Base-by-base conservation (phyloP, 2,113 vertebrate genomes). In the Bambusicola thoracicus region DNA sequence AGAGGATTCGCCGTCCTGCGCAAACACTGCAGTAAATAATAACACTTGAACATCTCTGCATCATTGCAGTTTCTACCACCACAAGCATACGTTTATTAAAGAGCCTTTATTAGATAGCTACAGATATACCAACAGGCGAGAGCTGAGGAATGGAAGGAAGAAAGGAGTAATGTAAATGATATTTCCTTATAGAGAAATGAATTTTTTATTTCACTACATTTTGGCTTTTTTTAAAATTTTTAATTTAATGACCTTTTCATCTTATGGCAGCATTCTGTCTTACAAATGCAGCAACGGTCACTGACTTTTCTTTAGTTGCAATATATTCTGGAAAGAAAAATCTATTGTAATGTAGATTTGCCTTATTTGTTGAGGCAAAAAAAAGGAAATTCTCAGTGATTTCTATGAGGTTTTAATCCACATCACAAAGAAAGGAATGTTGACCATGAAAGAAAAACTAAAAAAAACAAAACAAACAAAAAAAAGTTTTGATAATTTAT, bases 11-110 rank as follows among this genome's bases (percentile, higher is more conserved):
- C 98, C 97, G 96, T 98, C 96, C 98, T 98, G 98, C 97, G 98
- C 99, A 99, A 99, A 99, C 98, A 98, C 98, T 98, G 98, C 99
- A 99, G 99, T 99, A 99, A 99, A 99, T 99, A 99, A 99, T 98
- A 99, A 99, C 98, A 99, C 98, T 98, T 98, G 97, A 98, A 97
- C 98, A 98, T 98, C 98, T 98, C 98, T 97, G 98, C 98, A 97
- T 98, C 97, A 95, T 90, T 98, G 98, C 98, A 98, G 98, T 97
- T 93, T 91, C 95, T 87, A 94, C 96, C 88, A 98, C 97, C 97
- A 97, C 95, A 98, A 98, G 98, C 99, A 98, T 98, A 98, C 98
- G 98, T 99, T 99, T 99, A 99, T 99, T 99, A 99, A 99, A 98
- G 97, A 98, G 97, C 95, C 98, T 98, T 98, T 98, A 98, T 98